phyloP scores from a whole-genome alignment of 2,797 vertebrate genomes.

The Tarsius wallacei region DNA sequence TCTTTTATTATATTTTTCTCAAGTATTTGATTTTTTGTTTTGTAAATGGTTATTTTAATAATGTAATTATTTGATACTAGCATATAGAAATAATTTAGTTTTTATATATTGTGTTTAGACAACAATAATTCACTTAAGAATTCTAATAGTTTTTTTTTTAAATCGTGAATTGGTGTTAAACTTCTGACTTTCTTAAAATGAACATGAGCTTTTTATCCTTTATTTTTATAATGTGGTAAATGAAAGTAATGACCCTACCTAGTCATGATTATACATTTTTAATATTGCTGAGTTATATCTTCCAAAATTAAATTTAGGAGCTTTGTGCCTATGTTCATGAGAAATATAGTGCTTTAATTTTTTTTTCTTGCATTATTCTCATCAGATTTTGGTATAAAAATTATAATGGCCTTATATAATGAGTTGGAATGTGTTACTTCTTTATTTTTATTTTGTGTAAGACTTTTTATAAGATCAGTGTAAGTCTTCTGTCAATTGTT shows the following conservation, averaged over 20 bases:
- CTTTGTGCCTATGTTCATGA: too few species aligned
- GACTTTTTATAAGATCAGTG: background rate
- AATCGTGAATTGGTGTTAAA: slow-evolving; percentile 21
- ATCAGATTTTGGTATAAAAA: background rate
- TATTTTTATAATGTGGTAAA: slow-evolving; percentile 1
- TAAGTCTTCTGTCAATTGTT: background rate
- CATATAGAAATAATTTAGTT: slow-evolving; percentile 10
- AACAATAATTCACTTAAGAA: background rate
- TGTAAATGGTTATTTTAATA: slow-evolving; percentile 37
- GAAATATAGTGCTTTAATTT: background rate
- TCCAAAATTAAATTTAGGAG: slow-evolving; percentile 16
- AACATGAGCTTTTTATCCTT: background rate
- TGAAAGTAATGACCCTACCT: background rate
- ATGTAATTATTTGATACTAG: background rate
- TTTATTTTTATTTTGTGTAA: slow-evolving; percentile 35
- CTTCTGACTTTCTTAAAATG: slow-evolving; percentile 44
- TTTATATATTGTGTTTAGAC: slow-evolving; percentile 13
- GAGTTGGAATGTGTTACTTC: background rate
- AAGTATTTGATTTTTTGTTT: slow-evolving; percentile 39
- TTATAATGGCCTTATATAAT: background rate
- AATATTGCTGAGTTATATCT: background rate
- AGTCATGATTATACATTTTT: background rate
- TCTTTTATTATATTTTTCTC: background rate
- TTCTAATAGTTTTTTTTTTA: slow-evolving; percentile 14
- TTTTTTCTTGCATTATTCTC: background rate